Evolutionary conservation across 2,888 invertebrate genomes (phyloP).

Genomic region (Neocrepidodera transversa): DNA sequence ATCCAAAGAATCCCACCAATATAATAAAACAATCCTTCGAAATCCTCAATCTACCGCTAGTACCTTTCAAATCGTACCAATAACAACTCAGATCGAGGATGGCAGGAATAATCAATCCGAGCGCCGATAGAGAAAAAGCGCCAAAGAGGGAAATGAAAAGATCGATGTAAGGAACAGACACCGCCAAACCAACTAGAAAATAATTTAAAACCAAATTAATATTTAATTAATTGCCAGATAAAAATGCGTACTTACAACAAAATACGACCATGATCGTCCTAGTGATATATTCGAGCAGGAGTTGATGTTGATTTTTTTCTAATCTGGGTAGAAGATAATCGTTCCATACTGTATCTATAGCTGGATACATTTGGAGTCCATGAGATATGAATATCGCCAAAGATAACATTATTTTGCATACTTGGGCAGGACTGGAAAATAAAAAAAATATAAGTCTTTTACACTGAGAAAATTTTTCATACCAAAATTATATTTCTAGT

Average conservation of each 20-base stretch:
- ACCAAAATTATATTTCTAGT: too few species aligned
- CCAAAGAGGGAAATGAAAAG: slow-evolving; percentile 83
- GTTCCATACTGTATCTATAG: slow-evolving; percentile 92
- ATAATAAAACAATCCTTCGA: slow-evolving; percentile 67
- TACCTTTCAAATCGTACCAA: slow-evolving; percentile 69
- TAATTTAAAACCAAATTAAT: background rate
- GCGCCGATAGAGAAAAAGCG: slow-evolving; percentile 86
- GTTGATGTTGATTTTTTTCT: slow-evolving; percentile 66
- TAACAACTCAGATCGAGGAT: slow-evolving; percentile 84
- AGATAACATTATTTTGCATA: slow-evolving; percentile 76
- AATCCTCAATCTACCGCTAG: slow-evolving; percentile 59
- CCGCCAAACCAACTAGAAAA: slow-evolving; percentile 79
- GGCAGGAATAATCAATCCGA: slow-evolving; percentile 91
- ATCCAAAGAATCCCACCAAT: slow-evolving; percentile 68
- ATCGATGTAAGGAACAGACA: slow-evolving; percentile 84
- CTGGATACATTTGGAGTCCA: slow-evolving; percentile 93
- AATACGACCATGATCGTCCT: slow-evolving; percentile 78
- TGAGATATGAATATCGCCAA: slow-evolving; percentile 90
- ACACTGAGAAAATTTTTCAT: too few species aligned
- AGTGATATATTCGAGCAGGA: slow-evolving; percentile 79
- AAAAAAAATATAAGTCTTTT: background rate
- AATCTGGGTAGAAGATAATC: slow-evolving; percentile 70
- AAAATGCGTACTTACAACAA: slow-evolving; percentile 76
- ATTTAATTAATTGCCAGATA: background rate
- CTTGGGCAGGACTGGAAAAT: slow-evolving; percentile 69